Base-by-base conservation (phyloP, 2,113 vertebrate genomes). In the Mus spicilegus region DNA sequence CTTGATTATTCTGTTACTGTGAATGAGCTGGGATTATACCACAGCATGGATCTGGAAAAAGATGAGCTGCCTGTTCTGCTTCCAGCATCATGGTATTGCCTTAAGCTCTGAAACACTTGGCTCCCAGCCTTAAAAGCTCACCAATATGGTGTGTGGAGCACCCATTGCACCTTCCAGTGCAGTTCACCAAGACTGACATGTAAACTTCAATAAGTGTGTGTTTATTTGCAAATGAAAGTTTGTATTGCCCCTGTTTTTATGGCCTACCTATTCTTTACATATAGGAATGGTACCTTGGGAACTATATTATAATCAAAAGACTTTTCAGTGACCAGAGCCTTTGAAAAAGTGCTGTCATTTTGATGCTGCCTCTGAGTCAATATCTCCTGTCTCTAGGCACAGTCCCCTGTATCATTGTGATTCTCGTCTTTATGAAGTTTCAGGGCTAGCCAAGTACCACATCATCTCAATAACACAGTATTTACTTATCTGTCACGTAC, bases 401-500 rank as follows among this genome's bases (percentile, higher is more conserved):
- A 85, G 75, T 89, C 56, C 49, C 42, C 26, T 87, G 46, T 80
- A 61, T 8, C 54, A 14, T 63, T 24, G 20, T 91, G 46, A 54
- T 70, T 26, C 82, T 93, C 61, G 3, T 58, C 76, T 69, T 67
- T 80, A 88, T 56, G 75, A 93, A 97, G 94, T 87, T 46, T 92
- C 80, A 92, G 63, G 7, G 24, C 33, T 93, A 61, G 67, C 36
- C 5, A 69, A 90, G 28, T 42, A 11, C 28, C 26, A 70, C 3
- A 90, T 33, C 33, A 81, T 87, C 70, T 95, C 89, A 89, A 20
- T 72, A 56, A 70, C 7, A 17, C 1, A 76, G 7, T 82, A 51
- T 95, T 95, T 91, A 87, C 90, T 95, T 85, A 88, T 16, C 20
- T 92, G 51, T 51, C 82, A 94, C 87, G 70, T 87, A 72, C 39